Evolutionary conservation across 2,888 invertebrate genomes (phyloP).

Genomic region (Drosophila prostipennis): DNA sequence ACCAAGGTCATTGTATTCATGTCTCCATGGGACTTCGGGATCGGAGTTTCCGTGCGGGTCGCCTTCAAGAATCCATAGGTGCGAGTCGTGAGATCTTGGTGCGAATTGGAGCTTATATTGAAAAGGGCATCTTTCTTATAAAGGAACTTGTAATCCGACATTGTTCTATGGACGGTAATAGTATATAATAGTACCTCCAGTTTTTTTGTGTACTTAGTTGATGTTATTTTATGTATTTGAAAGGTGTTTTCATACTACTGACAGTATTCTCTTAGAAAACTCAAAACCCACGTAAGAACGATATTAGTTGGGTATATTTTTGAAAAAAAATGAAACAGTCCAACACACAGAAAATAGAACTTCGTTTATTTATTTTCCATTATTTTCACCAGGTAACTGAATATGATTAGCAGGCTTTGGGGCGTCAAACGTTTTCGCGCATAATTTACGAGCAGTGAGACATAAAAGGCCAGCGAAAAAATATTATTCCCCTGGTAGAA

Average conservation of each 20-base stretch:
- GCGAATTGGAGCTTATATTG: not conserved
- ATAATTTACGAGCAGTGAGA: slow-evolving; percentile 57
- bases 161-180: not conserved
- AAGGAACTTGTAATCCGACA: not conserved
- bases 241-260: not conserved
- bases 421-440: slow-evolving; percentile 66
- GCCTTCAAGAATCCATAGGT: slow-evolving; percentile 3
- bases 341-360: not conserved
- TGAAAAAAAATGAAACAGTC: not conserved
- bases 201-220: not conserved
- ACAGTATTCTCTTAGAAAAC: not conserved
- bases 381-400: slow-evolving; percentile 4
- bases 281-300: not conserved
- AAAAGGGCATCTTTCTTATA: not conserved
- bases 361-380: slow-evolving; percentile 1
- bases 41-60: not conserved
- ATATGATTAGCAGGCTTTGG: slow-evolving; percentile 29
- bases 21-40: not conserved
- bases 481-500: slow-evolving; percentile 1
- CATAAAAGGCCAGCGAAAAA: slow-evolving; percentile 46
- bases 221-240: not conserved
- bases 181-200: too few relatives aligned
- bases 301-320: not conserved
- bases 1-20: not conserved
- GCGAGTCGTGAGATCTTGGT: not conserved